These are phyloP conservation scores for Sycophaga agraensis DNA, from an alignment of 1,140 invertebrate genomes.

Conservation along the genomic window DNA sequence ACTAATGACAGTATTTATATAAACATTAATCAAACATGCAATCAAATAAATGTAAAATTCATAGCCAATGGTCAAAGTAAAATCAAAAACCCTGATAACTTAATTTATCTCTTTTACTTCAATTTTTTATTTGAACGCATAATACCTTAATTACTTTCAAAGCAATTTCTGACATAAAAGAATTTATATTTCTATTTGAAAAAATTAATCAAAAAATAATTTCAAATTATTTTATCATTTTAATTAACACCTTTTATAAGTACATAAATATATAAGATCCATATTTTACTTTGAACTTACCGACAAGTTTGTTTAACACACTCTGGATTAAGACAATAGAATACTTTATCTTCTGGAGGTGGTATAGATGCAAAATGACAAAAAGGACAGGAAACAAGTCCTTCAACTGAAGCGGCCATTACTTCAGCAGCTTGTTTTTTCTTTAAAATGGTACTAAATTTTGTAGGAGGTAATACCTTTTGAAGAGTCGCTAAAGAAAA, in stretches of 20 bases:
- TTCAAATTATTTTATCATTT: slow-evolving; percentile 1
- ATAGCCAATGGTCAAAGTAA: too few species aligned
- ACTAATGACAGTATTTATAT: too few species aligned
- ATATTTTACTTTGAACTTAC: slow-evolving; percentile 33
- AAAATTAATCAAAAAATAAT: slow-evolving; percentile 24
- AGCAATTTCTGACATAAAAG: too few species aligned
- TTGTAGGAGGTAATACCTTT: slow-evolving; percentile 55
- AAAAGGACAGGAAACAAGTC: slow-evolving; percentile 67
- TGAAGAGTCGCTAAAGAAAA: slow-evolving; percentile 57
- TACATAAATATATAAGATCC: background rate
- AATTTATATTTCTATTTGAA: too few species aligned
- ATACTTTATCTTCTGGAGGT: slow-evolving; percentile 63
- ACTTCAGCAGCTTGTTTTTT: slow-evolving; percentile 64
- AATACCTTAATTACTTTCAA: too few species aligned
- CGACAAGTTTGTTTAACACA: slow-evolving; percentile 69
- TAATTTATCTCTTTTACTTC: too few species aligned
- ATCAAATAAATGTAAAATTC: too few species aligned
- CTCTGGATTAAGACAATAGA: slow-evolving; percentile 66
- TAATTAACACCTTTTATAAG: background rate
- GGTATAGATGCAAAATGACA: slow-evolving; percentile 67
- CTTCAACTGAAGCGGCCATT: slow-evolving; percentile 62
- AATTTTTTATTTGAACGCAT: too few species aligned
- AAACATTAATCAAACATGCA: too few species aligned
- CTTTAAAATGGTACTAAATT: slow-evolving; percentile 60
- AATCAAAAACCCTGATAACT: too few species aligned